A percentile compares a stretch with the other conserved stretches of the same genome.
These are phyloP conservation scores for Latrodectus geometricus DNA, from an alignment of 1,140 invertebrate genomes.

Conservation along the genomic window DNA sequence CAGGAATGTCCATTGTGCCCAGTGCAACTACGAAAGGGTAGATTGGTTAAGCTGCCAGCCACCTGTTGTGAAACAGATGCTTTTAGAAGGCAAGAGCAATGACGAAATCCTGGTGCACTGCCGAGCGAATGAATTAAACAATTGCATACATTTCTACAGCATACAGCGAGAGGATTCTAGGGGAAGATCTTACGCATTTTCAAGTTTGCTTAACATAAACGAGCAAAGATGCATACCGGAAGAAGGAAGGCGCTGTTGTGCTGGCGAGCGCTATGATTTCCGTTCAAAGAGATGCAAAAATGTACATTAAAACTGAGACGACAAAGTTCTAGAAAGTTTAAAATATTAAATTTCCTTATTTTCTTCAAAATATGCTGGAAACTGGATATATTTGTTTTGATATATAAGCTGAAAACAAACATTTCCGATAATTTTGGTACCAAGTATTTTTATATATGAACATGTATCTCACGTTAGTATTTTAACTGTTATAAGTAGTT, in stretches of 20 bases:
- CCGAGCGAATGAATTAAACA: neutral
- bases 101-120: neutral
- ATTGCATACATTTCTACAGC: neutral
- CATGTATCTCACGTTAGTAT: too few relatives aligned
- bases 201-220: neutral
- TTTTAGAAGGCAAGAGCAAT: neutral
- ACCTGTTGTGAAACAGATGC: neutral
- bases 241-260: neutral
- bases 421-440: too few relatives aligned
- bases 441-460: too few relatives aligned
- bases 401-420: too few relatives aligned
- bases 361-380: too few relatives aligned
- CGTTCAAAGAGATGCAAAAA: neutral
- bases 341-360: too few relatives aligned
- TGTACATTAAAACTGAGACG: neutral
- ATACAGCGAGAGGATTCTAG: neutral
- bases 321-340: too few relatives aligned
- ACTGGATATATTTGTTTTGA: too few relatives aligned
- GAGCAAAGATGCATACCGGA: neutral
- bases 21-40: neutral
- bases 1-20: slow-evolving; percentile 12
- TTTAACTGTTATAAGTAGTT: too few relatives aligned
- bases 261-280: neutral
- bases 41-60: neutral
- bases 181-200: neutral